Conservation (phyloP, 2,888 invertebrate genomes). For the Marasmarcha lunaedactyla region DNA sequence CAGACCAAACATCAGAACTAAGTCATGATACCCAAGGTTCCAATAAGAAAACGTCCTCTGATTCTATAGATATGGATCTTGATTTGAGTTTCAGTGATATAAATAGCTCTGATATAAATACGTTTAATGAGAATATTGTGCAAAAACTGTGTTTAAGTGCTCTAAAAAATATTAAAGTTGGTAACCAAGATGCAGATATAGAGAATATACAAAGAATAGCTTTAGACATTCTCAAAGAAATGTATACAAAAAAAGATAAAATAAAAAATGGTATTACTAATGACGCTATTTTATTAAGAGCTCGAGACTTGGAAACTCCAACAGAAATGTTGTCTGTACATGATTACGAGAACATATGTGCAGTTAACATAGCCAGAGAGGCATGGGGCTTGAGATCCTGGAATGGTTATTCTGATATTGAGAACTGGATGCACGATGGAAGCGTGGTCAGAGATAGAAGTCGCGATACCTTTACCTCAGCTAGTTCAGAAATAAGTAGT, state of each 20-base stretch:
- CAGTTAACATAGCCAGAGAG: conserved; percentile 73
- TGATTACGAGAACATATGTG: conserved; percentile 76
- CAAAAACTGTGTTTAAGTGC: conserved; percentile 65
- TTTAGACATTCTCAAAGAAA: conserved; percentile 62
- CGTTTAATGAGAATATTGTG: conserved; percentile 66
- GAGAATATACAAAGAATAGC: conserved; percentile 67
- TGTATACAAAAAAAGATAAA: conserved; percentile 62
- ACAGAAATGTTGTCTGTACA: conserved; percentile 72
- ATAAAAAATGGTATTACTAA: conserved; percentile 39
- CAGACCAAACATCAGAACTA: conserved; percentile 47
- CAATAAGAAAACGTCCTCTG: conserved; percentile 63
- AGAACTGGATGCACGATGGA: conserved; percentile 73
- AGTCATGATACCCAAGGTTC: conserved; percentile 52
- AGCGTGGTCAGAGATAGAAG: conserved; percentile 71
- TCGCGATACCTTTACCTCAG: conserved; percentile 68
- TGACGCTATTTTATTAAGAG: conserved; percentile 41
- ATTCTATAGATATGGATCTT: conserved; percentile 64
- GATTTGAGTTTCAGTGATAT: conserved; percentile 68
- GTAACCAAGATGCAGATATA: conserved; percentile 65
- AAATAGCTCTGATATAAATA: conserved; percentile 65
- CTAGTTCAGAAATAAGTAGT: conserved; percentile 68
- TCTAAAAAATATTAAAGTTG: conserved; percentile 65
- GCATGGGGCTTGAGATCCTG: conserved; percentile 75
- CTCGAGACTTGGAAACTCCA: conserved; percentile 63
- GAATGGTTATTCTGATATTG: conserved; percentile 75